Percentiles rank a stretch among this genome's conserved stretches.
Evolutionary conservation across 2,113 vertebrate genomes (phyloP).

Genomic region (Cinclus cinclus): DNA sequence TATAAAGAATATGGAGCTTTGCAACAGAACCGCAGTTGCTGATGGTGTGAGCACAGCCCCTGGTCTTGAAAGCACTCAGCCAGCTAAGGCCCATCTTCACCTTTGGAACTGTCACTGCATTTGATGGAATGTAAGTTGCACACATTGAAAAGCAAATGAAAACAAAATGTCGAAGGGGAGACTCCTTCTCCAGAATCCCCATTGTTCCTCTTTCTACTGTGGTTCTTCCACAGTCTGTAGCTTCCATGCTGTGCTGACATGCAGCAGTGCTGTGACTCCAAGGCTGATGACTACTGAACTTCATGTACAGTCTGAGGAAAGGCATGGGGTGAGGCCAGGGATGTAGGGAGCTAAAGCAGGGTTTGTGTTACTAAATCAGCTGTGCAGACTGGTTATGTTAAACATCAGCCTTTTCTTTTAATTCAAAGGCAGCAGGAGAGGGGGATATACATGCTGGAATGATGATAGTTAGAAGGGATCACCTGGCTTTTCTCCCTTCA

Average conservation of each 20-base stretch:
- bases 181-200: neutral
- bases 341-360: neutral
- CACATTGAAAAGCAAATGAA: neutral
- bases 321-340: neutral
- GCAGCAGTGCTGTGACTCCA: neutral
- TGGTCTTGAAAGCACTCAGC: neutral
- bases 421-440: neutral
- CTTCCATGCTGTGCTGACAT: neutral
- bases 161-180: neutral
- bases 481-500: neutral
- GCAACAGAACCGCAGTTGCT: neutral
- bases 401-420: neutral
- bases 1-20: neutral
- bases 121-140: conserved; percentile 26
- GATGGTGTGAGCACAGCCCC: neutral
- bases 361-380: neutral
- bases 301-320: neutral
- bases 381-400: neutral
- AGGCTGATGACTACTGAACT: neutral
- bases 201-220: neutral
- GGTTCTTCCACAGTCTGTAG: neutral
- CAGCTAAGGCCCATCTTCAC: neutral
- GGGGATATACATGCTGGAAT: neutral
- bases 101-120: neutral
- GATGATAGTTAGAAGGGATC: neutral